Percentiles rank a stretch among this genome's conserved stretches.
phyloP scores from a whole-genome alignment of 2,113 vertebrate species.

The Phylloscopus trochiloides region DNA sequence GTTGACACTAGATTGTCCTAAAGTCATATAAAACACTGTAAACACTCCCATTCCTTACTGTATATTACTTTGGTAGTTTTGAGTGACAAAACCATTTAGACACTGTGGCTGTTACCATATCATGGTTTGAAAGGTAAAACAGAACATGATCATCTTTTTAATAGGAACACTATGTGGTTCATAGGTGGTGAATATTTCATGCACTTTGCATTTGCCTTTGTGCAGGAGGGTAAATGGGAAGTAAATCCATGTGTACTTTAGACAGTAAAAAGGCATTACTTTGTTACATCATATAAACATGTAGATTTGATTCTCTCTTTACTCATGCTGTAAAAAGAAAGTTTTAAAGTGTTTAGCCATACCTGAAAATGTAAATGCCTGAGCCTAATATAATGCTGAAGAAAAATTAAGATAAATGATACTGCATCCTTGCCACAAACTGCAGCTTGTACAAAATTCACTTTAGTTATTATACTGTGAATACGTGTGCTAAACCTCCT shows the following conservation, averaged over 20 bases:
- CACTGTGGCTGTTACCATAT: constrained; percentile 3
- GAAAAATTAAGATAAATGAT: constrained; percentile 87
- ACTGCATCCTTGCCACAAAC: constrained; percentile 80
- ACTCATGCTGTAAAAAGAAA: constrained; percentile 80
- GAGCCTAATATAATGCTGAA: constrained; percentile 79
- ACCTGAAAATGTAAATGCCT: constrained; percentile 84
- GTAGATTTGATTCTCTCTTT: constrained; percentile 91
- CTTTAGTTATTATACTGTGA: constrained; percentile 84
- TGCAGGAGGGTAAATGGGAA: constrained; percentile 87
- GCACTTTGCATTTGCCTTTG: constrained; percentile 86
- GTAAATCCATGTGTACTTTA: constrained; percentile 90
- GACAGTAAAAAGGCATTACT: constrained; percentile 93
- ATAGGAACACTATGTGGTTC: constrained; percentile 68
- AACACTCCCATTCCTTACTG: not conserved
- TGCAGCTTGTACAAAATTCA: constrained; percentile 82
- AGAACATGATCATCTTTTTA: constrained; percentile 59
- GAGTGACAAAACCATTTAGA: constrained; percentile 58
- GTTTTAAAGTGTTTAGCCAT: constrained; percentile 81
- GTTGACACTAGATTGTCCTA: not conserved
- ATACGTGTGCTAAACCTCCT: constrained; percentile 81
- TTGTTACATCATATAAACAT: constrained; percentile 90
- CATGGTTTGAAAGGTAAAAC: constrained; percentile 53
- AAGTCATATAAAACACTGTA: not conserved
- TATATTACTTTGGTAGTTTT: not conserved
- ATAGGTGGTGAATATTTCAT: constrained; percentile 84